Base-by-base conservation (phyloP, 2,888 invertebrate genomes). In the Fabriciana adippe region DNA sequence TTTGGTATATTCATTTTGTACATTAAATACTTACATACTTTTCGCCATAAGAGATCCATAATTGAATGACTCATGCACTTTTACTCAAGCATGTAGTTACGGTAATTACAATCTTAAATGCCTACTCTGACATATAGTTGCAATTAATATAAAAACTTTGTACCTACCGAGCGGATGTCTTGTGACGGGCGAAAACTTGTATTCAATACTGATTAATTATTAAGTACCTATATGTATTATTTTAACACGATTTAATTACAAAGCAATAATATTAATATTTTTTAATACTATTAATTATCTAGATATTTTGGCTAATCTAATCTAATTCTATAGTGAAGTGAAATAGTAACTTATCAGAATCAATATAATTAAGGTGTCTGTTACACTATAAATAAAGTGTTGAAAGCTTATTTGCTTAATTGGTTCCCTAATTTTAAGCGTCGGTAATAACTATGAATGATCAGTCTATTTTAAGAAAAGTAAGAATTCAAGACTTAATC, bases 351-450 rank as follows among this genome's bases (percentile, higher is more conserved):
- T 26, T 45, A 21, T 55, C 26, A 60, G 18, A 31, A 47, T 51
- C 45, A 55, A n/a, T 50, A 26, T 26, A 45, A 57, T 55, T 54
- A 59, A 59, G 62, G 50, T 55, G 21, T 66, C 54, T n/a, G 26
- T 67, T 59, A 51, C 21, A 56, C 26, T 51, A 68, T 59, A 64
- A 57, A 65, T 60, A 55, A 51, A 62, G 54, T 64, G 66, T 71
- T 66, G 56, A 67, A 73, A 65, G 63, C 67, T 69, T 69, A 66
- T 73, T 73, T 66, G 21, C 69, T 62, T 71, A 73, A 73, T 73
- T 57, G 69, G 51, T 66, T 71, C 54, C 53, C 55, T 64, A 31
- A 57, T 45, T 54, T 54, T 56, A 35, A 15, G 48, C 54, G 66
- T 69, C 64, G 56, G 35, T 26, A 6, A 56, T 47, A 6, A 60